Conservation (phyloP, 2,888 invertebrate species). For the Synanthedon vespiformis region DNA sequence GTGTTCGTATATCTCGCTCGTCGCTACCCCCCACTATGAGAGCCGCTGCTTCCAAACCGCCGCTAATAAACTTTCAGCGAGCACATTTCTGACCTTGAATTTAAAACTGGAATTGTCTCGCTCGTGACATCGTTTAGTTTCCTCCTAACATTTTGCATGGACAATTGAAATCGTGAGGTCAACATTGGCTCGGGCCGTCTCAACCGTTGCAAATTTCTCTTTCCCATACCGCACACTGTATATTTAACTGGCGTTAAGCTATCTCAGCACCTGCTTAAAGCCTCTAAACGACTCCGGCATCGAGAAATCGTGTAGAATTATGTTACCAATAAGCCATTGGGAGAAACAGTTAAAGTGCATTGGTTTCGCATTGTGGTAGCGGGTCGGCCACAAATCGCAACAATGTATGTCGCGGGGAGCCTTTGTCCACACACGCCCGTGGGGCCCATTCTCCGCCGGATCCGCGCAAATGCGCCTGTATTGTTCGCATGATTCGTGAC, state of each 20-base stretch:
- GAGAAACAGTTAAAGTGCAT: background rate
- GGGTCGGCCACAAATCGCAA: background rate
- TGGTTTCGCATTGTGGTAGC: background rate
- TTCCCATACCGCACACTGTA: conserved; percentile 55
- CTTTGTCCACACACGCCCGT: conserved; percentile 5
- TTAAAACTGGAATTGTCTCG: conserved; percentile 56
- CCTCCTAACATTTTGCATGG: conserved; percentile 63
- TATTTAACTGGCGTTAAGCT: conserved; percentile 44
- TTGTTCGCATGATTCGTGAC: conserved; percentile 23
- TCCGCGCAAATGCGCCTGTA: conserved; percentile 12
- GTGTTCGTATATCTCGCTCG: conserved; percentile 5
- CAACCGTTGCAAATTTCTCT: conserved; percentile 59
- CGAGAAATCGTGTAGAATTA: background rate
- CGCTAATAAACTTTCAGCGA: conserved; percentile 27
- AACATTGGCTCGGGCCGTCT: conserved; percentile 56
- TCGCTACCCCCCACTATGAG: background rate
- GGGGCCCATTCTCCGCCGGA: conserved; percentile 10
- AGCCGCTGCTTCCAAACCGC: background rate
- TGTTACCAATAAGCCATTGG: background rate
- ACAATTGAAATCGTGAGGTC: conserved; percentile 70
- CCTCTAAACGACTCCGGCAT: background rate
- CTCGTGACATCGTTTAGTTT: conserved; percentile 64
- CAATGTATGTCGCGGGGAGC: background rate
- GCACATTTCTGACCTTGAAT: conserved; percentile 62
- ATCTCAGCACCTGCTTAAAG: conserved; percentile 24